Percentiles rank a stretch among this genome's conserved stretches.
These are phyloP conservation scores for Champsocephalus gunnari DNA, from an alignment of 2,797 vertebrate species.

Conservation along the genomic window DNA sequence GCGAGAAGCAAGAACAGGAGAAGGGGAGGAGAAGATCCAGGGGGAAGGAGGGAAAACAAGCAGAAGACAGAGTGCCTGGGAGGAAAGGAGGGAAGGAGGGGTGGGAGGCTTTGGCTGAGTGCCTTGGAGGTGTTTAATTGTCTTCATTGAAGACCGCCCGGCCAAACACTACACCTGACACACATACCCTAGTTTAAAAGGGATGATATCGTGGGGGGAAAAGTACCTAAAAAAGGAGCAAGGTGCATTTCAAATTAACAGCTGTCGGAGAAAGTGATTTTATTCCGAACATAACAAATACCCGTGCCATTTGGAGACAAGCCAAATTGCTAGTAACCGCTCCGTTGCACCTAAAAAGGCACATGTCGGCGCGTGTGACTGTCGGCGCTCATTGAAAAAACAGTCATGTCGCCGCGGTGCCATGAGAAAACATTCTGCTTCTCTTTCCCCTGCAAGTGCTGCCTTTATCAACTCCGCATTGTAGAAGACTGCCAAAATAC, in stretches of 20 bases:
- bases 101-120: slow-evolving; percentile 60
- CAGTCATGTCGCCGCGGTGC: slow-evolving; percentile 55
- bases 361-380: slow-evolving; percentile 45
- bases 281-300: slow-evolving; percentile 50
- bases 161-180: slow-evolving; percentile 50
- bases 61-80: slow-evolving; percentile 46
- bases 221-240: background rate
- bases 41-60: slow-evolving; percentile 44
- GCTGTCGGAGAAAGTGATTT: slow-evolving; percentile 53
- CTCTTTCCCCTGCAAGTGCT: slow-evolving; percentile 8
- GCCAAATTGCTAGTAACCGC: slow-evolving; percentile 64
- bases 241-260: slow-evolving; percentile 52
- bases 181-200: slow-evolving; percentile 26
- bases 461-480: slow-evolving; percentile 32
- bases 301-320: slow-evolving; percentile 51
- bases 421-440: slow-evolving; percentile 45
- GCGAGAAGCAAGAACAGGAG: background rate
- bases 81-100: slow-evolving; percentile 10
- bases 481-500: slow-evolving; percentile 9
- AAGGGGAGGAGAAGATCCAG: slow-evolving; percentile 1
- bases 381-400: slow-evolving; percentile 67
- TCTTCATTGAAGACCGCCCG: slow-evolving; percentile 68
- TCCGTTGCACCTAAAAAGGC: slow-evolving; percentile 64
- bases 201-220: slow-evolving; percentile 21
- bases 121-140: slow-evolving; percentile 81